Base-by-base conservation (phyloP, 2,888 invertebrate genomes). In the Xestia rhomboidea region DNA sequence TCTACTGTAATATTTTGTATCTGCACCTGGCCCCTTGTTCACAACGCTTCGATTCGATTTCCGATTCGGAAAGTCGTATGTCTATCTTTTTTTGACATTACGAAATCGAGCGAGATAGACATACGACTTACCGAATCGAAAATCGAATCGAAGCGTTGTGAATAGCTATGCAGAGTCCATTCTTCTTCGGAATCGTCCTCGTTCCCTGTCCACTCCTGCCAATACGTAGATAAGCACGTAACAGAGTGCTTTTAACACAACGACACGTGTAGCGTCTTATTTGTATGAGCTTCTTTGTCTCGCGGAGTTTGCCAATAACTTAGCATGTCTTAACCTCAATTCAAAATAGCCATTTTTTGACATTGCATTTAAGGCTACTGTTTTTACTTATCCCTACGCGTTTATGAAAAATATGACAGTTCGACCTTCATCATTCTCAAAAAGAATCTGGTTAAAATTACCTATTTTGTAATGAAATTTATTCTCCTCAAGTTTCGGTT, bases 201-300 rank as follows among this genome's bases (percentile, higher is more conserved):
- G 38, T 72, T 76, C 73, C 87, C 75, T 73, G 68, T 60, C 75
- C 74, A 72, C 71, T 74, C 70, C 78, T 69, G 51, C 74, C 79
- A 69, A 80, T 68, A 73, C 67, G 38, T 60, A 82, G 82, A 85
- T 82, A 87, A 86, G 76, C 79, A 76, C 77, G 80, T 87, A 64
- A 81, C 79, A 76, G 73, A 78, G 68, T 78, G 71, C 76, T 82
- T 80, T 82, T 88, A 85, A 71, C 87, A 88, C 81, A 88, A 87
- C 67, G 67, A 85, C 87, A 87, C 85, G 85, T 85, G 88, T 82
- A 76, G 67, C 67, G 66, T 82, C 74, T 76, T 84, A 86, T 84
- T 86, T 88, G 82, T 79, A 85, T 79, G 79, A 82, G 82, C 73
- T 85, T 87, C 88, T 85, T 88, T 88, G 88, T 85, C 79, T 88